phyloP scores from a whole-genome alignment of 1,140 invertebrate genomes.

The Thaumetopoea pityocampa region DNA sequence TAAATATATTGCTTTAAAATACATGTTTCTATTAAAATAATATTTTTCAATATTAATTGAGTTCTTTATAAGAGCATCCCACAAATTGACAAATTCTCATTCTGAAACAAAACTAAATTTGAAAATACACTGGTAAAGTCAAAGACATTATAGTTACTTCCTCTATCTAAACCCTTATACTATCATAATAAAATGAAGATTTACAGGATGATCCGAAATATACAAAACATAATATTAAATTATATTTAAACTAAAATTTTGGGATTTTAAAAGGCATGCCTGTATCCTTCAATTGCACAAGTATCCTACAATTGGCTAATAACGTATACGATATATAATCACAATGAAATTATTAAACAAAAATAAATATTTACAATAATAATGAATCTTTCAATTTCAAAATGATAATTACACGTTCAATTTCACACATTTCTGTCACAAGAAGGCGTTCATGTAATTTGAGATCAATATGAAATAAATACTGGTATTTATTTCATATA shows the following conservation, averaged over 20 bases:
- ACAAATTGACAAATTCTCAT: slow-evolving; percentile 58
- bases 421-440: slow-evolving; percentile 19
- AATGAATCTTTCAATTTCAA: slow-evolving; percentile 17
- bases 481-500: no score
- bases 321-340: slow-evolving; percentile 5
- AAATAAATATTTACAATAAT: slow-evolving; percentile 30
- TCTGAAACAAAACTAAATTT: slow-evolving; percentile 15
- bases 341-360: slow-evolving; percentile 15
- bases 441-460: slow-evolving; percentile 18
- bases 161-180: no score
- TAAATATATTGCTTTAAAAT: slow-evolving; percentile 65
- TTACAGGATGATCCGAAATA: slow-evolving; percentile 10
- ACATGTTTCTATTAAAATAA: slow-evolving; percentile 57
- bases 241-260: slow-evolving; percentile 3
- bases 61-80: slow-evolving; percentile 51
- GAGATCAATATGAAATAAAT: slow-evolving; percentile 36
- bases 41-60: slow-evolving; percentile 63
- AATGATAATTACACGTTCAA: no score
- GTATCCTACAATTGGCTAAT: slow-evolving; percentile 4
- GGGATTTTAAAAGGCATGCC: slow-evolving; percentile 4
- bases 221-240: slow-evolving; percentile 2
- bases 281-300: slow-evolving; percentile 9
- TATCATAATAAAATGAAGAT: slow-evolving; percentile 4
- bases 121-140: no score
- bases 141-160: no score